These are phyloP conservation scores for Caenorhabditis inopinata DNA, from an alignment of 1,140 invertebrate genomes.

Conservation along the genomic window DNA sequence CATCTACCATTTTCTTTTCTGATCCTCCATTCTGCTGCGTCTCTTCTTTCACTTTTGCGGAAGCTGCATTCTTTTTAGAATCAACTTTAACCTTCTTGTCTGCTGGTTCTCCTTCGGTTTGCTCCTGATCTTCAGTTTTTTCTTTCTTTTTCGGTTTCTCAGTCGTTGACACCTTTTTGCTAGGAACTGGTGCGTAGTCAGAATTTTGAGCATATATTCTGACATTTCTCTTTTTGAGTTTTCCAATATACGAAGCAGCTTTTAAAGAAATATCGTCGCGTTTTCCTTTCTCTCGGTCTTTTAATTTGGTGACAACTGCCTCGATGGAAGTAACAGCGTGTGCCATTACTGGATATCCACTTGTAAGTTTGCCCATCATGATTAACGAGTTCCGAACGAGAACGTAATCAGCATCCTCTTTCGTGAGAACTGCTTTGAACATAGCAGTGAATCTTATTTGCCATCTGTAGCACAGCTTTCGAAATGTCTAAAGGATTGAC, in stretches of 20 bases:
- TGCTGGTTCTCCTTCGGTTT: neutral
- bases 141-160: neutral
- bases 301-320: neutral
- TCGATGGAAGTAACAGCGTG: neutral
- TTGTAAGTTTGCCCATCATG: neutral
- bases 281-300: conserved; percentile 7
- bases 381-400: neutral
- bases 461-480: conserved; percentile 21
- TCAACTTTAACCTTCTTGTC: too few species aligned
- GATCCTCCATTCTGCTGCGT: neutral
- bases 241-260: neutral
- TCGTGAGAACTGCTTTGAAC: neutral
- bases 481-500: neutral
- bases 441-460: neutral
- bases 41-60: neutral
- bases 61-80: neutral
- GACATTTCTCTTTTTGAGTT: neutral
- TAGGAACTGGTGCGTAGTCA: too few species aligned
- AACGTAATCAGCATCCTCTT: neutral
- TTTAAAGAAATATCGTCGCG: neutral
- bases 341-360: neutral
- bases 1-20: neutral
- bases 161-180: neutral
- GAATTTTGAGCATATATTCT: too few species aligned
- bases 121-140: neutral